Conservation (phyloP, 2,797 vertebrate species). For the Anableps anableps region DNA sequence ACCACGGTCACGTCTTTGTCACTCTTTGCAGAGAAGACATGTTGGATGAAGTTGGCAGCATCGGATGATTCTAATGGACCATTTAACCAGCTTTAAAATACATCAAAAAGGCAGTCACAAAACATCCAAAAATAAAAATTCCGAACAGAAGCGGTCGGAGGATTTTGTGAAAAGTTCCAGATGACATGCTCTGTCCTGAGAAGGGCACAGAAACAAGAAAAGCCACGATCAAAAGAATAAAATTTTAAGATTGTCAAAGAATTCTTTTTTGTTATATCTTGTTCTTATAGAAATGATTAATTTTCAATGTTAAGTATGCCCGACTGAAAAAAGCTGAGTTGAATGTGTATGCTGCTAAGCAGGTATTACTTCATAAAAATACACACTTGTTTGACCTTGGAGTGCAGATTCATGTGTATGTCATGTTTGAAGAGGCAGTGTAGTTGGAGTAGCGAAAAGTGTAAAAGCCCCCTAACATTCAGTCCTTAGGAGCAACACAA, state of each 20-base stretch:
- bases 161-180: slow-evolving; percentile 94
- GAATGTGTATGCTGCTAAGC: too few species aligned
- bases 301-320: too few species aligned
- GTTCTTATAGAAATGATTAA: too few species aligned
- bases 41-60: slow-evolving; percentile 90
- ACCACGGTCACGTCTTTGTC: slow-evolving; percentile 92
- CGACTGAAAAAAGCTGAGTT: too few species aligned
- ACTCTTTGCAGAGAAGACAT: slow-evolving; percentile 88
- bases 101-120: slow-evolving; percentile 95
- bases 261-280: neutral
- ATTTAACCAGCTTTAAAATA: slow-evolving; percentile 98
- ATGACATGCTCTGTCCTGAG: slow-evolving; percentile 96
- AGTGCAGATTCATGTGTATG: too few species aligned
- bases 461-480: too few species aligned
- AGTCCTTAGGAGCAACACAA: too few species aligned
- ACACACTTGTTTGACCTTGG: too few species aligned
- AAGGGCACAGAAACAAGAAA: slow-evolving; percentile 42
- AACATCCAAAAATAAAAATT: slow-evolving; percentile 93
- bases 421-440: too few species aligned
- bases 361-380: too few species aligned
- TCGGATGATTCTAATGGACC: slow-evolving; percentile 91
- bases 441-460: too few species aligned
- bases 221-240: slow-evolving; percentile 5
- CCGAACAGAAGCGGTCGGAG: slow-evolving; percentile 93
- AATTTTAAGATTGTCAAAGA: too few species aligned